Evolutionary conservation across 92 coral and sea anemone species (phyloP), one percentile per base, ranked within the genome.

Genomic region (Porites cylindrica): DNA sequence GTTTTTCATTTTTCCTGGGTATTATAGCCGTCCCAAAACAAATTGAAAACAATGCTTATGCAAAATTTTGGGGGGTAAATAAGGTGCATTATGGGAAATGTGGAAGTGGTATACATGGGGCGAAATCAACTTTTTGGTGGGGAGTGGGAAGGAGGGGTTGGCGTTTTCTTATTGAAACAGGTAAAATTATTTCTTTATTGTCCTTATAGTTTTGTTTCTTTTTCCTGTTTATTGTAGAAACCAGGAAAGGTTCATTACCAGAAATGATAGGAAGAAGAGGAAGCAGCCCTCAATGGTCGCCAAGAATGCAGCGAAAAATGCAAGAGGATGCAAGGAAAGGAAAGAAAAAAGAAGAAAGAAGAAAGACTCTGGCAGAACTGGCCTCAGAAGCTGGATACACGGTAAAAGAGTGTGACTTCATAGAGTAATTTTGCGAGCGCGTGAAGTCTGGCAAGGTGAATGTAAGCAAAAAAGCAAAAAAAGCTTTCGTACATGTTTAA

Each of bases 301-400:
- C 98, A 3, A 89, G 96, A 6, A 32, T 86, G 83, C 96, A 92
- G 38, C 93, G 98, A n/a, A 92, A 85, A 82, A 80, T 66, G 54
- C 67, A 76, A 10, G 91, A 84, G 10, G 83, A 80, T 47, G 87
- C 85, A 8, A 85, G 68, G 62, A 56, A 66, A 19, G 72, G 67
- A 50, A 89, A 86, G 32, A 86, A 91, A 32, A 54, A 62, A 14
- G 91, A 93, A 17, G 87, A 83, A 21, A 88, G 91, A 58, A 86
- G 94, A 53, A 95, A 90, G 78, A 96, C 99, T 0, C 66, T 96
- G 20, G 99, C 95, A 5, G 98, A 96, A 66, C 23, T 96, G 77
- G 99, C 99, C 12, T 77, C 77, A 9, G 98, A 93, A 54, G 93
- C 92, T 59, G 98, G 98, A 5, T 94, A 94, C 73, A 78, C 84